Evolutionary conservation across 2,113 vertebrate species (phyloP).

Genomic region (Piaya cayana): DNA sequence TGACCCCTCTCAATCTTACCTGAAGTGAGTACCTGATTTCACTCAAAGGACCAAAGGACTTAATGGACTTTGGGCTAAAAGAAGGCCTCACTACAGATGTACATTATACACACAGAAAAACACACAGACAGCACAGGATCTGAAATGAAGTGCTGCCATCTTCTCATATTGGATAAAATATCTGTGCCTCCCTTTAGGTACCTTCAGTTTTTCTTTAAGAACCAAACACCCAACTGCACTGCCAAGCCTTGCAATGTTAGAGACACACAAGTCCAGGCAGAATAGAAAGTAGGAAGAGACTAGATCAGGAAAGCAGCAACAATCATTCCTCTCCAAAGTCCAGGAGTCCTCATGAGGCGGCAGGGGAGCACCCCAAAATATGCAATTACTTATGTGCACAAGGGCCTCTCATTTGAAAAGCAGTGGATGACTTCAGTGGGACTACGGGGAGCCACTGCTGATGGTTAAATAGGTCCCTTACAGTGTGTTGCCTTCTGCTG

Average conservation of each 20-base stretch:
- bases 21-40: background rate
- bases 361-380: background rate
- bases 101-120: background rate
- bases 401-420: background rate
- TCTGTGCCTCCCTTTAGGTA: background rate
- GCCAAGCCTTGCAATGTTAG: background rate
- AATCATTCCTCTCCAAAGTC: background rate
- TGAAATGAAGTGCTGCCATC: background rate
- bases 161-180: background rate
- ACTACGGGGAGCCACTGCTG: background rate
- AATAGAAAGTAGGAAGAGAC: background rate
- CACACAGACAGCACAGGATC: background rate
- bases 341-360: background rate
- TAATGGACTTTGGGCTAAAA: background rate
- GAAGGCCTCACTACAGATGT: background rate
- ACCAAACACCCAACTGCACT: background rate
- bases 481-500: background rate
- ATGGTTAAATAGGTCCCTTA: background rate
- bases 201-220: background rate
- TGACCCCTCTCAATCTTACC: background rate
- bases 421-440: background rate
- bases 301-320: background rate
- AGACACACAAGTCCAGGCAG: background rate
- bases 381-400: background rate
- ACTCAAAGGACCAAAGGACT: background rate